Conservation (phyloP, 2,113 vertebrate species). For the Nycticryphes semicollaris region DNA sequence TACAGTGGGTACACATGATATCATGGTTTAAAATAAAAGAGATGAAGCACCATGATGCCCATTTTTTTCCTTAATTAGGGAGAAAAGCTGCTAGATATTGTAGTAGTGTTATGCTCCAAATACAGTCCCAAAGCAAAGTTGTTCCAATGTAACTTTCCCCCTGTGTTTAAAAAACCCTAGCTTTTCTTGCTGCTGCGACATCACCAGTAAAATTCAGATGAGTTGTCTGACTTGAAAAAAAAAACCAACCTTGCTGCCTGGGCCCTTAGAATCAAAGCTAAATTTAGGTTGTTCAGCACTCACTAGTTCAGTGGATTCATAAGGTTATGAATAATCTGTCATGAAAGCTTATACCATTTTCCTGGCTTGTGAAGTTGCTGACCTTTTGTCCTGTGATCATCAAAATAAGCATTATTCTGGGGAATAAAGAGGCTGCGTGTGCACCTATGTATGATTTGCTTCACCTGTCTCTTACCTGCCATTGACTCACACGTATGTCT, state of each 20-base stretch:
- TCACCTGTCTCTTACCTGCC: not conserved
- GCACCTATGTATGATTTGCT: not conserved
- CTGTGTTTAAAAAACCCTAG: not conserved
- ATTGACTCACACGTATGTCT: fast-evolving
- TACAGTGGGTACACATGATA: not conserved
- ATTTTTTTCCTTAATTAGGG: not conserved
- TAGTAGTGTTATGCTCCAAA: not conserved
- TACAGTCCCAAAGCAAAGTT: not conserved
- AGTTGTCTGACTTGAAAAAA: not conserved
- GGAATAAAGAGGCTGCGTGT: not conserved
- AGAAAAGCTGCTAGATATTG: not conserved
- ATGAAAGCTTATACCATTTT: not conserved
- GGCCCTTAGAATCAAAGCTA: not conserved
- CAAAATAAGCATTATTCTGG: not conserved
- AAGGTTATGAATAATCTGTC: not conserved
- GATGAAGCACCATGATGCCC: not conserved
- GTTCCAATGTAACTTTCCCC: not conserved
- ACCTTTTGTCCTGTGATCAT: not conserved
- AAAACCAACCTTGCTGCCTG: not conserved
- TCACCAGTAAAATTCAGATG: not conserved
- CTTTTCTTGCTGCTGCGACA: not conserved
- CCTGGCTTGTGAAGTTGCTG: not conserved
- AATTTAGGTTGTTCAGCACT: not conserved
- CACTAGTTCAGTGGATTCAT: not conserved
- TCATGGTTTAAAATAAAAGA: not conserved